Evolutionary conservation across 2,797 vertebrate genomes (phyloP), one percentile per base, ranked within the genome.

Genomic region (Pachyuromys duprasi): DNA sequence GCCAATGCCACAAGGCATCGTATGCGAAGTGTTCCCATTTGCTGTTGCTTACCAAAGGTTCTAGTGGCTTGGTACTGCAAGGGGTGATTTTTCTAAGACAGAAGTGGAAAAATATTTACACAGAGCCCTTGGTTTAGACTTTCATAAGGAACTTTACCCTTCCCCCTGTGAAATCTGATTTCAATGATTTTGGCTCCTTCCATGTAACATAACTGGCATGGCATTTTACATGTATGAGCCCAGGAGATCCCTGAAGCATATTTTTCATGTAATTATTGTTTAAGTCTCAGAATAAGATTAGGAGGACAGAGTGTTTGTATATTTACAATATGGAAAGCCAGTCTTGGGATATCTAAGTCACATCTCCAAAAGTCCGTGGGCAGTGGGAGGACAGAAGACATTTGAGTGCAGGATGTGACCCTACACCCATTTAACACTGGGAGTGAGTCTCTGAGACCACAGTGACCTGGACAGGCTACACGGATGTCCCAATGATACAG

Each of bases 51-150:
- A 75, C 82, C 69, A 24, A 36, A 57, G 28, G 26, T 74, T 94
- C 87, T 15, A 39, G 45, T 53, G 17, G 78, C 76, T 87, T 72
- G 12, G 88, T 22, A 57, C 13, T 3, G 13, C 76, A 18, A 74
- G 36, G 75, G 57, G 55, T 12, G 36, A 75, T 74, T 92, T 94
- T 63, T 63, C 26, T 18, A 55, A 89, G 92, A 39, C 81, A 69
- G 75, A 95, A 74, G 57, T 4, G 62, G 89, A 79, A 88, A 95
- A 86, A 76, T 39, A 33, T 84, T 80, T 72, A 65, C 4, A 13
- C 8, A 20, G 78, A 78, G 57, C 87, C 81, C 39, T 49, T 53
- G n/a, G 45, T 92, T 55, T 88, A 88, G 82, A 90, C 42, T 75
- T 81, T 1, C 42, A 45, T 31, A 28, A 72, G 89, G 89, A 94